These are phyloP conservation scores for Hemithea aestivaria DNA, from an alignment of 2,888 invertebrate genomes.

Conservation along the genomic window DNA sequence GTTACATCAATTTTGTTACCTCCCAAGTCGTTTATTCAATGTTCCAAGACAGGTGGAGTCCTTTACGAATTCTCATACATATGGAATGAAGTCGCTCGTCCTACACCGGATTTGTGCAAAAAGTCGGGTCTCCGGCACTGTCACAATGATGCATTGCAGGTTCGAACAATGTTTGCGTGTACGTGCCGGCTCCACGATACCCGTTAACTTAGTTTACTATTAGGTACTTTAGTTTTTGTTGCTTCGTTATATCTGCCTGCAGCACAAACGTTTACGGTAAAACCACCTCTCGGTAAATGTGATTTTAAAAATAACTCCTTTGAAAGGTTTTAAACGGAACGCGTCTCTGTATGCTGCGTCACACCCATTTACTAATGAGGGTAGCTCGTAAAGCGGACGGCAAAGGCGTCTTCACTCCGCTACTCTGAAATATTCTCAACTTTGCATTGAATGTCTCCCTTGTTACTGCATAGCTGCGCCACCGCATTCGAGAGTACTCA, in stretches of 20 bases:
- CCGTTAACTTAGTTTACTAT: slow-evolving; percentile 7
- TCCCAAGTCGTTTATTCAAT: slow-evolving; percentile 9
- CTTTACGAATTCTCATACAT: slow-evolving; percentile 8
- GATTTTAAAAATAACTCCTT: slow-evolving; percentile 32
- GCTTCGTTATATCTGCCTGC: slow-evolving; percentile 2
- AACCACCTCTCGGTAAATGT: slow-evolving; percentile 9
- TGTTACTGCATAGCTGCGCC: slow-evolving; percentile 33
- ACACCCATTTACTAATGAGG: slow-evolving; percentile 51
- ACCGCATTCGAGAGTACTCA: slow-evolving; percentile 47
- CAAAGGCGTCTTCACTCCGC: slow-evolving; percentile 32
- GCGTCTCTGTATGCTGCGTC: slow-evolving; percentile 28
- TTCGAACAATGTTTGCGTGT: slow-evolving; percentile 48
- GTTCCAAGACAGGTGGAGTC: slow-evolving; percentile 1
- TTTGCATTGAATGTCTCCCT: slow-evolving; percentile 36
- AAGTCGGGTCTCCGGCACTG: slow-evolving; percentile 22
- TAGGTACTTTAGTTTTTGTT: slow-evolving; percentile 22
- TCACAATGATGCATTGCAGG: slow-evolving; percentile 64
- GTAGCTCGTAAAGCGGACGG: slow-evolving; percentile 39
- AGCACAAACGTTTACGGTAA: not conserved
- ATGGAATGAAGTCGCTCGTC: slow-evolving; percentile 12
- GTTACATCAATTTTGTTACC: slow-evolving; percentile 1
- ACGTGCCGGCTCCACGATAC: slow-evolving; percentile 35
- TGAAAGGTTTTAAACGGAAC: slow-evolving; percentile 30
- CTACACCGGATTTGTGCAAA: slow-evolving; percentile 22
- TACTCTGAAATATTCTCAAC: slow-evolving; percentile 34